Evolutionary conservation across 23 tunicate genomes (phyloP).

Genomic region (Halocynthia aurantium): DNA sequence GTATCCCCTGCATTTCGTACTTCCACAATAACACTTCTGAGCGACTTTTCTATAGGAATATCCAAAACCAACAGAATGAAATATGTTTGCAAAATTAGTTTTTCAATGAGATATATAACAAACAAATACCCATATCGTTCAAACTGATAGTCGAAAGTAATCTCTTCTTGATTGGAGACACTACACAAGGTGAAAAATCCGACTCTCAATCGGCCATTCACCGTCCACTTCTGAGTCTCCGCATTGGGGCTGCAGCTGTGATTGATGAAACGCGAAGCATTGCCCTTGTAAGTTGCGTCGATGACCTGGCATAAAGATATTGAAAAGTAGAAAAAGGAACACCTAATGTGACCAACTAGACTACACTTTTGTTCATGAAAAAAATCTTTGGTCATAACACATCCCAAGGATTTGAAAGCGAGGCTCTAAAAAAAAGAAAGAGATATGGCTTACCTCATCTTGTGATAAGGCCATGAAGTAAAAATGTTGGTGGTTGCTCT

Average conservation of each 20-base stretch:
- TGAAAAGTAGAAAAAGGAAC: neutral
- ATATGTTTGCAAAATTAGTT: neutral
- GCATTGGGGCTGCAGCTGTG: constrained; percentile 94
- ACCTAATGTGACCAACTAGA: neutral
- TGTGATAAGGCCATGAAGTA: constrained; percentile 96
- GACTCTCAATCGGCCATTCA: constrained; percentile 79
- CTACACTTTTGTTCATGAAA: constrained; percentile 1
- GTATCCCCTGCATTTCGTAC: constrained; percentile 78
- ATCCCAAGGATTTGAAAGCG: too few relatives aligned
- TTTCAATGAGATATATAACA: constrained; percentile 1
- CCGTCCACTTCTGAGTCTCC: constrained; percentile 99
- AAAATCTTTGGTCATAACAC: neutral
- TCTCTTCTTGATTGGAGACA: constrained; percentile 63
- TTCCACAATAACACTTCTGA: constrained; percentile 83
- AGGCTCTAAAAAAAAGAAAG: neutral
- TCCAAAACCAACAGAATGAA: neutral
- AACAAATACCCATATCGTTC: constrained; percentile 72
- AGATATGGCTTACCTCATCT: constrained; percentile 45
- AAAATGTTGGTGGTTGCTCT: constrained; percentile 70
- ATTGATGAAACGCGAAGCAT: constrained; percentile 88
- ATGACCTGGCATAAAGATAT: constrained; percentile 20
- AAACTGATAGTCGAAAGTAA: constrained; percentile 94
- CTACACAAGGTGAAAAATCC: constrained; percentile 69
- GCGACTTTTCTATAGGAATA: constrained; percentile 51
- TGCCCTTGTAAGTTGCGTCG: constrained; percentile 83